Conservation (phyloP, 2,888 invertebrate genomes). For the Agrilus mali region DNA sequence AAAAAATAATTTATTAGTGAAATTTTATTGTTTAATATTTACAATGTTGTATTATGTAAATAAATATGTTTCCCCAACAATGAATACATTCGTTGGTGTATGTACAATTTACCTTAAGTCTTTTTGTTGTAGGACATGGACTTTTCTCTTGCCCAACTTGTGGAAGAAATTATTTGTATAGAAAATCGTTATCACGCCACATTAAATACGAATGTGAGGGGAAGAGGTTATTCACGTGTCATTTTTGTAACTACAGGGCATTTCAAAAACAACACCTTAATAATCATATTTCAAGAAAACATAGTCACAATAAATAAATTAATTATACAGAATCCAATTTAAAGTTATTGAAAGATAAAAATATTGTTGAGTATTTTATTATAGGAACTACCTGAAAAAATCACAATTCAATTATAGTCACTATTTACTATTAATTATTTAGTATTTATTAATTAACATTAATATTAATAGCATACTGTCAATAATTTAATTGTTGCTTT, state of each 20-base stretch:
- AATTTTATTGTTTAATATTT: too few relatives aligned
- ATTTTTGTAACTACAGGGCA: slow-evolving; percentile 23
- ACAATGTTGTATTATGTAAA: too few relatives aligned
- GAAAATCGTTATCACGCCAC: slow-evolving; percentile 16
- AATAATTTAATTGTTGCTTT: slow-evolving; percentile 21
- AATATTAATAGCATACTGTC: slow-evolving; percentile 28
- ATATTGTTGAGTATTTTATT: too few relatives aligned
- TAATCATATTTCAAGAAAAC: slow-evolving; percentile 5
- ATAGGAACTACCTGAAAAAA: too few relatives aligned
- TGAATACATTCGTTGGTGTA: too few relatives aligned
- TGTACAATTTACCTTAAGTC: background rate
- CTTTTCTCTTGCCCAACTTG: slow-evolving; percentile 8
- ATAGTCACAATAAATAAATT: slow-evolving; percentile 1
- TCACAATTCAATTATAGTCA: too few relatives aligned
- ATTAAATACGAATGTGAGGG: slow-evolving; percentile 15
- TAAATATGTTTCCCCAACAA: too few relatives aligned
- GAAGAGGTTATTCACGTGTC: slow-evolving; percentile 17
- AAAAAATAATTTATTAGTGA: too few relatives aligned
- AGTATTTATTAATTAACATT: too few relatives aligned
- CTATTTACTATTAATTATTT: too few relatives aligned
- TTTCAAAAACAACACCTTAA: slow-evolving; percentile 8
- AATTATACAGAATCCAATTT: too few relatives aligned
- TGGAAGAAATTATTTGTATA: slow-evolving; percentile 16
- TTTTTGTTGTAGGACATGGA: slow-evolving; percentile 1
- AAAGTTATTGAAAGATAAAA: too few relatives aligned